A percentile compares a stretch with the other conserved stretches of the same genome.
Conservation (phyloP, 2,888 invertebrate species). For the Napeogenes inachia region DNA sequence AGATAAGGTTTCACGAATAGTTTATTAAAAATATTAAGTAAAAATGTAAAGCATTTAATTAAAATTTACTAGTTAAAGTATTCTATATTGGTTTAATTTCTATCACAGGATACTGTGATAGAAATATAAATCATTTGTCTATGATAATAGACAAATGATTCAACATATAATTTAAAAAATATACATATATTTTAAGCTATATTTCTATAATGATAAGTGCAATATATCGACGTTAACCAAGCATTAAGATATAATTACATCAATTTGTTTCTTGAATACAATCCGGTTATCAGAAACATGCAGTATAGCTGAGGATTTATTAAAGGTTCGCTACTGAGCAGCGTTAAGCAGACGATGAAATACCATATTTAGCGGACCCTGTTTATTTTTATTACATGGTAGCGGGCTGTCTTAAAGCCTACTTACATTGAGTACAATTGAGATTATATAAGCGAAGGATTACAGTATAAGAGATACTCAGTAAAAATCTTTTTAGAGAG, state of each 20-base stretch:
- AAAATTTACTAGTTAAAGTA: too few relatives aligned
- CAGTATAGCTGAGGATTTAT: slow-evolving; percentile 22
- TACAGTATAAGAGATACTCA: neutral
- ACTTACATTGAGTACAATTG: slow-evolving; percentile 15
- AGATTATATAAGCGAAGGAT: slow-evolving; percentile 9
- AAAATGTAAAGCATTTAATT: too few relatives aligned
- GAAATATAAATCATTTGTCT: too few relatives aligned
- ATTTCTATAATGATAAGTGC: slow-evolving; percentile 3
- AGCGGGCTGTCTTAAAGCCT: slow-evolving; percentile 15
- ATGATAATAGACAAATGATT: too few relatives aligned
- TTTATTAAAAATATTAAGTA: too few relatives aligned
- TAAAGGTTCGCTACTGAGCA: slow-evolving; percentile 30
- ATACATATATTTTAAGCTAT: too few relatives aligned
- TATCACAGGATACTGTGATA: too few relatives aligned
- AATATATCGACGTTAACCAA: neutral
- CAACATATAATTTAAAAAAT: too few relatives aligned
- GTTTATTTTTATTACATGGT: slow-evolving; percentile 32
- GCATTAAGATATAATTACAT: neutral
- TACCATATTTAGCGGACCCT: slow-evolving; percentile 34
- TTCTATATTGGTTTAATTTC: too few relatives aligned
- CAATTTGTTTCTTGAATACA: neutral
- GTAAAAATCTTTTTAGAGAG: neutral
- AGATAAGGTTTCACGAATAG: neutral
- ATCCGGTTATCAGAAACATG: slow-evolving; percentile 8
- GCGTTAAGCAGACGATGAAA: slow-evolving; percentile 39